These are phyloP conservation scores for Nezara viridula DNA, from an alignment of 2,888 invertebrate genomes.

Conservation along the genomic window DNA sequence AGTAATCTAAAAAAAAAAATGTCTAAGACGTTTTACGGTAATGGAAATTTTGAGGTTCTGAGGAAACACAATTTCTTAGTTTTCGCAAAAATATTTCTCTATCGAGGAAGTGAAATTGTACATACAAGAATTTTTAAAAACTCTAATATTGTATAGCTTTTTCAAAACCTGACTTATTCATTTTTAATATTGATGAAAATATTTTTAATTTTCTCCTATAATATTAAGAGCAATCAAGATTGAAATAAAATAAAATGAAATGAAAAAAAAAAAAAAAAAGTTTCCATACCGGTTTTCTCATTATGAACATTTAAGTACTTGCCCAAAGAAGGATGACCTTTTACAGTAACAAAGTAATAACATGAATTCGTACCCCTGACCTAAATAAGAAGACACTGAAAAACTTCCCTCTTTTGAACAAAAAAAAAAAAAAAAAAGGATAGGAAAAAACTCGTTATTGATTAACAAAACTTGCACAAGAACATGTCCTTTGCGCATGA, in stretches of 20 bases:
- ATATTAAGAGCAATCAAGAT: background rate
- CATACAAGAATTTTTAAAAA: too few relatives aligned
- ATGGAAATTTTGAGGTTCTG: too few relatives aligned
- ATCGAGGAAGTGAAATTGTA: too few relatives aligned
- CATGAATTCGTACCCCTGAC: constrained; percentile 17
- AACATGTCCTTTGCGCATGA: constrained; percentile 41
- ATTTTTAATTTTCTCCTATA: too few relatives aligned
- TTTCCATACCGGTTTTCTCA: background rate
- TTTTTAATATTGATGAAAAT: too few relatives aligned
- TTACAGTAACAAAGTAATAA: constrained; percentile 30
- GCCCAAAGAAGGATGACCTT: background rate
- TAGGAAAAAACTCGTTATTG: constrained; percentile 48
- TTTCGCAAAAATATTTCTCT: too few relatives aligned
- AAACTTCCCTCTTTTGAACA: constrained; percentile 29
- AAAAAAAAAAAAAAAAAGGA: constrained; percentile 19
- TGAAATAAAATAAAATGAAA: background rate
- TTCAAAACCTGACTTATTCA: too few relatives aligned
- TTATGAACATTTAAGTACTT: background rate
- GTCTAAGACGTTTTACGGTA: too few relatives aligned
- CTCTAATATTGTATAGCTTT: too few relatives aligned
- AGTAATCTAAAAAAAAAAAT: too few relatives aligned
- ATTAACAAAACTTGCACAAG: constrained; percentile 55
- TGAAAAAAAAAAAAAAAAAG: background rate
- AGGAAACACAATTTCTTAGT: too few relatives aligned
- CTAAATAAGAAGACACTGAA: constrained; percentile 33